Evolutionary conservation across 2,888 invertebrate species (phyloP).

Genomic region (Xanthia icteritia): DNA sequence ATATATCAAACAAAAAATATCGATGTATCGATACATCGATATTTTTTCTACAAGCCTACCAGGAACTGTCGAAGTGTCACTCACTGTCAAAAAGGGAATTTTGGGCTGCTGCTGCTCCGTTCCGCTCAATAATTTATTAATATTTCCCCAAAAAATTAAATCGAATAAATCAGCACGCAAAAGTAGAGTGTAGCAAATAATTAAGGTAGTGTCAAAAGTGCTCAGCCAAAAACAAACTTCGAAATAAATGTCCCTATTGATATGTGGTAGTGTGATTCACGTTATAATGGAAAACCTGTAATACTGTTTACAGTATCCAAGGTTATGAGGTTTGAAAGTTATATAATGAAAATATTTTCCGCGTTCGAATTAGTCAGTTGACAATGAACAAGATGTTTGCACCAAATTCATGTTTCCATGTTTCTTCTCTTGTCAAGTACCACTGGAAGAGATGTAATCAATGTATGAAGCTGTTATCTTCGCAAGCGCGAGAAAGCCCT

Average conservation of each 20-base stretch:
- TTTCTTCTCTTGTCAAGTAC: constrained; percentile 75
- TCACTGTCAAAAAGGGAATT: not conserved
- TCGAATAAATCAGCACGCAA: not conserved
- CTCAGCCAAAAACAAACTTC: not conserved
- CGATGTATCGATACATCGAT: too few species aligned
- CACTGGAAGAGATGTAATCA: constrained; percentile 79
- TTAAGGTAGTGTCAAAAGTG: constrained; percentile 8
- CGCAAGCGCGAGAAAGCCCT: constrained; percentile 74
- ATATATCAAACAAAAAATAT: too few species aligned
- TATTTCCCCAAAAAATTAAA: constrained; percentile 2
- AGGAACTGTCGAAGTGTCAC: not conserved
- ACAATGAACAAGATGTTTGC: constrained; percentile 78
- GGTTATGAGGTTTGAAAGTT: constrained; percentile 70
- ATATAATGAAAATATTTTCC: constrained; percentile 74
- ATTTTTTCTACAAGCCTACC: too few species aligned
- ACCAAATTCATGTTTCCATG: constrained; percentile 74
- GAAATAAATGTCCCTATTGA: constrained; percentile 21
- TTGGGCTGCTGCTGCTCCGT: too few species aligned
- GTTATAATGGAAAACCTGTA: constrained; percentile 42
- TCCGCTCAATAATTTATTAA: not conserved
- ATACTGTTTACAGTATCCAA: constrained; percentile 61
- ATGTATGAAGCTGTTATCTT: constrained; percentile 80
- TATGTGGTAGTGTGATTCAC: constrained; percentile 23
- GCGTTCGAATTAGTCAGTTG: constrained; percentile 67
- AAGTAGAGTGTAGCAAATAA: constrained; percentile 4